phyloP scores from a whole-genome alignment of 2,113 vertebrate species.

The Porphyrio hochstetteri region DNA sequence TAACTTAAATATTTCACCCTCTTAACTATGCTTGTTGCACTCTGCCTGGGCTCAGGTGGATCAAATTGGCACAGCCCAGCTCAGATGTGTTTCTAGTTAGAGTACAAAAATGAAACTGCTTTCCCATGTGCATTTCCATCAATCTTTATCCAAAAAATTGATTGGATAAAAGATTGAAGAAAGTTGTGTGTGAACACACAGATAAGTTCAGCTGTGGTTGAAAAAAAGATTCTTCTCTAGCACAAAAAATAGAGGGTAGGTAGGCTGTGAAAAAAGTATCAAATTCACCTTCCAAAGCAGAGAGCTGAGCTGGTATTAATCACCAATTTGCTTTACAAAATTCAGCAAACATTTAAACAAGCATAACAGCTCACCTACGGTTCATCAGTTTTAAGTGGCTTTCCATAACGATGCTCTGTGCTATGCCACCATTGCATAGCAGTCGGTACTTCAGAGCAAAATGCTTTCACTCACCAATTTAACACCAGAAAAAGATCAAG shows the following conservation, averaged over 20 bases:
- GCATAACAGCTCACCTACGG: background rate
- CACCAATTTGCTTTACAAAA: background rate
- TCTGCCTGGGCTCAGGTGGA: constrained; percentile 4
- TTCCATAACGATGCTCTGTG: background rate
- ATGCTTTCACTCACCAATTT: background rate
- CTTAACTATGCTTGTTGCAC: background rate
- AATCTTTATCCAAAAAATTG: constrained; percentile 17
- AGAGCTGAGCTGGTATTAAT: background rate
- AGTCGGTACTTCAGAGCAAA: background rate
- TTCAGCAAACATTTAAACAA: background rate
- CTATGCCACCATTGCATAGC: background rate
- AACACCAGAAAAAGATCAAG: background rate
- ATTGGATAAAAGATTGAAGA: background rate
- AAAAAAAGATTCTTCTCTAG: background rate
- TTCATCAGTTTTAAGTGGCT: background rate
- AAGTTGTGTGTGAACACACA: background rate
- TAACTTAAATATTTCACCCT: background rate
- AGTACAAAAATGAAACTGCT: constrained; percentile 11
- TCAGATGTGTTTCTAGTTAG: background rate
- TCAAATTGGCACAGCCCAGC: background rate
- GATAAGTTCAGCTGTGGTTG: background rate
- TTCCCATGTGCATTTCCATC: background rate
- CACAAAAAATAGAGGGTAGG: background rate
- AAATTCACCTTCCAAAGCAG: background rate
- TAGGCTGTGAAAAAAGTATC: background rate